Evolutionary conservation across 2,797 vertebrate species (phyloP).

Genomic region (Pogonophryne albipinna): DNA sequence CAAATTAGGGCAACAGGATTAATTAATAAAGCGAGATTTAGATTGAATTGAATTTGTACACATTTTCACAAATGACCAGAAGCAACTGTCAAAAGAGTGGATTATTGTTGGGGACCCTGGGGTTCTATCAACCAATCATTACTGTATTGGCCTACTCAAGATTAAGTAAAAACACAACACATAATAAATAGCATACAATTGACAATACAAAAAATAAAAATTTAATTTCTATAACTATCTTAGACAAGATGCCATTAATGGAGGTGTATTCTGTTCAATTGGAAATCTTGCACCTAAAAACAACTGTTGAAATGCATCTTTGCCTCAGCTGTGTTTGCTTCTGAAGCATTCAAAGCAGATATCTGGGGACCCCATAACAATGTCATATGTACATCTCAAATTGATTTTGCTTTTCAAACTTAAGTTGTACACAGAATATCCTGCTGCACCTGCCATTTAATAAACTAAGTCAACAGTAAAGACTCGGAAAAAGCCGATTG

Average conservation of each 20-base stretch:
- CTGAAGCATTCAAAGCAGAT: not conserved
- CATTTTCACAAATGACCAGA: not conserved
- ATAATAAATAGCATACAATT: too few species aligned
- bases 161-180: too few species aligned
- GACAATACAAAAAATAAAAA: too few species aligned
- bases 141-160: too few species aligned
- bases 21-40: not conserved
- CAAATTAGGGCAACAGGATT: not conserved
- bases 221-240: too few species aligned
- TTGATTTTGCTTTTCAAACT: too few species aligned
- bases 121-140: too few species aligned
- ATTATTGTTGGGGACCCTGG: too few species aligned
- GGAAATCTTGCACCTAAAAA: not conserved
- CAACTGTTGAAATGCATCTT: not conserved
- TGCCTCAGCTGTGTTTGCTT: not conserved
- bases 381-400: too few species aligned
- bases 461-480: constrained; percentile 29
- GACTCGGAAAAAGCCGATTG: constrained; percentile 67
- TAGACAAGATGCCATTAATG: too few species aligned
- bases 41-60: not conserved
- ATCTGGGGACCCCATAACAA: not conserved
- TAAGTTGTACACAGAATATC: not conserved
- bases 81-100: not conserved
- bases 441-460: constrained; percentile 57
- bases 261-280: not conserved